A percentile compares a stretch with the other conserved stretches of the same genome.
These are phyloP conservation scores for Villa cingulata DNA, from an alignment of 2,888 invertebrate species.

Conservation along the genomic window DNA sequence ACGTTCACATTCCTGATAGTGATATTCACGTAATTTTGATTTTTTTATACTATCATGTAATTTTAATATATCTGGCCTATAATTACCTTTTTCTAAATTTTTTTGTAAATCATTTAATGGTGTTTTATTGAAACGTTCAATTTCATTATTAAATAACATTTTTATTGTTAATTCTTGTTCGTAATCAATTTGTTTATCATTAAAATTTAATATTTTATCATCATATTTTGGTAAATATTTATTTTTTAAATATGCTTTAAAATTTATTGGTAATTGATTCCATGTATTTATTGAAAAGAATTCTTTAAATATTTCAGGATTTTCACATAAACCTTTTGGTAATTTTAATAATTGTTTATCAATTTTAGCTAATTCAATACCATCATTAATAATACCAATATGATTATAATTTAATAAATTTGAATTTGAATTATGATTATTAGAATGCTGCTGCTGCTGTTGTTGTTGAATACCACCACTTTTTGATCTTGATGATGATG, in stretches of 20 bases:
- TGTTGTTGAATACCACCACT: neutral
- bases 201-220: slow-evolving; percentile 41
- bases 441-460: neutral
- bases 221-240: slow-evolving; percentile 62
- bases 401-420: too few relatives aligned
- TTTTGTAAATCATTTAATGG: slow-evolving; percentile 53
- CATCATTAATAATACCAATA: neutral
- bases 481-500: neutral
- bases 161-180: slow-evolving; percentile 61
- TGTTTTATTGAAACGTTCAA: slow-evolving; percentile 56
- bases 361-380: slow-evolving; percentile 47
- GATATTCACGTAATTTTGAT: slow-evolving; percentile 58
- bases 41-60: slow-evolving; percentile 62
- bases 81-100: slow-evolving; percentile 63
- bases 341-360: slow-evolving; percentile 51
- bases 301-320: slow-evolving; percentile 63
- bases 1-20: slow-evolving; percentile 45
- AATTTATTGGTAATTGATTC: slow-evolving; percentile 61
- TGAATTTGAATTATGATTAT: too few relatives aligned
- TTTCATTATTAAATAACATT: slow-evolving; percentile 64
- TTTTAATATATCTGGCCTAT: slow-evolving; percentile 71
- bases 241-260: slow-evolving; percentile 56
- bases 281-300: slow-evolving; percentile 73
- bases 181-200: too few relatives aligned
- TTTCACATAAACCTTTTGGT: slow-evolving; percentile 71